phyloP scores from a whole-genome alignment of 2,113 vertebrate genomes.

The Triplophysa tibetana region DNA sequence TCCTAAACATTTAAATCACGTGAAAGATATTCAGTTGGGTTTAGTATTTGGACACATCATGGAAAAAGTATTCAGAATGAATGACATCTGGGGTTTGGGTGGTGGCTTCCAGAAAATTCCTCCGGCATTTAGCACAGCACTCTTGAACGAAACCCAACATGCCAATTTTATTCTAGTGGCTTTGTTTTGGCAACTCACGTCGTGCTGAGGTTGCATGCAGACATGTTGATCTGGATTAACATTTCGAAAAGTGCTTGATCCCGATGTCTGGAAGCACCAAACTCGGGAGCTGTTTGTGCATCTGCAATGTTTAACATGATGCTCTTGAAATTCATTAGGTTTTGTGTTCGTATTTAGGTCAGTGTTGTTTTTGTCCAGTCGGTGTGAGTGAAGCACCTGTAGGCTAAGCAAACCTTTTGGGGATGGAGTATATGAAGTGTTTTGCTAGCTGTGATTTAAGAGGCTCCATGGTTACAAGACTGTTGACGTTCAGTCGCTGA shows the following conservation, averaged over 20 bases:
- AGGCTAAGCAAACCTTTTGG: conserved; percentile 17
- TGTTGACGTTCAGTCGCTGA: conserved; percentile 21
- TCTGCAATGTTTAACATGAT: background rate
- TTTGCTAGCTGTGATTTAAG: background rate
- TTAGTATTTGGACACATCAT: background rate
- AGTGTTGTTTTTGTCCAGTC: background rate
- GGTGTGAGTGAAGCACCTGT: background rate
- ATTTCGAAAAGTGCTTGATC: background rate
- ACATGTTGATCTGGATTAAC: background rate
- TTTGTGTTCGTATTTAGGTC: background rate
- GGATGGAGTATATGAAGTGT: background rate
- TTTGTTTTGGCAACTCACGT: background rate
- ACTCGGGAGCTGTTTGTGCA: background rate
- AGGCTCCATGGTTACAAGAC: conserved; percentile 24
- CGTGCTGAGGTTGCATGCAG: background rate
- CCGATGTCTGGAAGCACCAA: background rate
- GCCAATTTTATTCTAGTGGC: background rate
- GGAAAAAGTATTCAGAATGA: background rate
- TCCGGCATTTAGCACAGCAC: background rate
- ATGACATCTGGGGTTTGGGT: background rate
- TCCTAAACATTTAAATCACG: too few relatives aligned
- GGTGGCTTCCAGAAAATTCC: background rate
- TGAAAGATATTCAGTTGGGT: background rate
- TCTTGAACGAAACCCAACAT: background rate
- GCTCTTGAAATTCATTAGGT: background rate